Evolutionary conservation across 2,113 vertebrate genomes (phyloP), one percentile per base, ranked within the genome.

Genomic region (Ammodramus savannarum): DNA sequence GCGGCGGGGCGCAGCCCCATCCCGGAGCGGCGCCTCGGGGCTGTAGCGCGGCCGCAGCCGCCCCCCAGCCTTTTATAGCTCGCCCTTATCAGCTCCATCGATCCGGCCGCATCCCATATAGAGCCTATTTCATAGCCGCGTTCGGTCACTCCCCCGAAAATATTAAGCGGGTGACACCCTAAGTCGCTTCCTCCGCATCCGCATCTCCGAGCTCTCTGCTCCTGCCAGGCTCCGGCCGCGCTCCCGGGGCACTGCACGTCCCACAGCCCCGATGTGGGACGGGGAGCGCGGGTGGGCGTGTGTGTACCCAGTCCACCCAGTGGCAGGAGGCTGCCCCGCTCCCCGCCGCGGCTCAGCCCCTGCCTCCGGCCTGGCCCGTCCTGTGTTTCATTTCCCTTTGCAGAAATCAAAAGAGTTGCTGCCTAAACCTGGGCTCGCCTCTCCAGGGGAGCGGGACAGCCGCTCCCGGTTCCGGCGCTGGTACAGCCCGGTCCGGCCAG

Each of bases 41-140:
- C 39, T 83, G 93, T 82, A 93, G 85, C 90, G 46, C 93, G 93
- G 88, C 71, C 73, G 58, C 91, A 75, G 93, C 76, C 75, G 67
- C 91, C 87, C 74, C 84, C 85, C 90, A 71, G 97, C 97, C 96
- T 98, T 99, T 99, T 98, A 99, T 98, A 98, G 93, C 75, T 69
- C 94, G 69, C 63, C 48, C 43, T 98, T 98, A 98, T 98, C 98
- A 97, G 98, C 89, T 87, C 93, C 89, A 91, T 98, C 96, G 98
- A 98, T 98, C 98, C 97, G 97, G 97, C 95, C 79, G 96, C 89
- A 97, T 97, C 97, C 96, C 91, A 96, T 92, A 86, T 41, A 58
- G 71, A 62, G 69, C 77, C 95, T 67, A 29, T 93, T 96, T 97
- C 97, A 91, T 95, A 97, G 96, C 89, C 85, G 83, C 21, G 26